These are phyloP conservation scores for Ceratothoa steindachneri DNA, from an alignment of 2,888 invertebrate genomes.

Conservation along the genomic window DNA sequence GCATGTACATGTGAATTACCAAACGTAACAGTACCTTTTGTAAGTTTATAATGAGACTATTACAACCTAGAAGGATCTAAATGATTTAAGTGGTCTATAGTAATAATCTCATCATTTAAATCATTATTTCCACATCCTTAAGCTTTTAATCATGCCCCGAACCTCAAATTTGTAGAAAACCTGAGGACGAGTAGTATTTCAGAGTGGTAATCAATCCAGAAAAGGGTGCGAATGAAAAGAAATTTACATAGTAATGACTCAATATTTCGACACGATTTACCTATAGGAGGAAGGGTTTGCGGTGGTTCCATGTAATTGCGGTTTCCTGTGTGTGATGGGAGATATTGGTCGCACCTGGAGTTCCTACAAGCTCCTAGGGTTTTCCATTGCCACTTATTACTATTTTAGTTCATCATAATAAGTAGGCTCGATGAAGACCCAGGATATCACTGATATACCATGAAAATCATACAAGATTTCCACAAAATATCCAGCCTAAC, in stretches of 20 bases:
- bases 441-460: too few species aligned
- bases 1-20: neutral
- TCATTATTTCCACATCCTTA: conserved; percentile 3
- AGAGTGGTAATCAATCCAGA: neutral
- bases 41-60: neutral
- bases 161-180: neutral
- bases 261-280: too few species aligned
- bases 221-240: neutral
- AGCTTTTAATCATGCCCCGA: neutral
- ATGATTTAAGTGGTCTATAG: neutral
- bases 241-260: conserved; percentile 1
- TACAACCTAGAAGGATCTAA: neutral
- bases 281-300: too few species aligned
- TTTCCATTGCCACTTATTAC: too few species aligned
- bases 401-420: too few species aligned
- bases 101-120: conserved; percentile 3
- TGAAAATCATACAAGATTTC: too few species aligned
- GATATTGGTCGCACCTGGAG: too few species aligned
- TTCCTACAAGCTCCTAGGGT: too few species aligned
- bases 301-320: too few species aligned
- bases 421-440: too few species aligned
- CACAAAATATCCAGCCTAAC: too few species aligned
- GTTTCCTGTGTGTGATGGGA: too few species aligned
- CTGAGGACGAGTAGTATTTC: neutral
- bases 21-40: neutral